Evolutionary conservation across 2,797 vertebrate species (phyloP).

Genomic region (Yasuhikotakia modesta): DNA sequence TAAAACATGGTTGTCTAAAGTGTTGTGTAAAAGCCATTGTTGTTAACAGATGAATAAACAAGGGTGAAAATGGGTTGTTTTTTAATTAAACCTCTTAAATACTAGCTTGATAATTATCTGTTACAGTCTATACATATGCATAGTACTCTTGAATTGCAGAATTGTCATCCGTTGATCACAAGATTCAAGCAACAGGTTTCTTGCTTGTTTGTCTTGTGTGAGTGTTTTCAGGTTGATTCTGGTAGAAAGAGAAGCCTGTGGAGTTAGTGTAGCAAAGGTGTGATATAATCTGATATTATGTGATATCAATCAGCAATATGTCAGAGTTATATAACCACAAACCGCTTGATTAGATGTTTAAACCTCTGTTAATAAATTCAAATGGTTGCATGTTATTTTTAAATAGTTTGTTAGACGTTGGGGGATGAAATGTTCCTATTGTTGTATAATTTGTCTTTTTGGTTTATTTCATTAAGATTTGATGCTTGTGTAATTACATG

Average conservation of each 20-base stretch:
- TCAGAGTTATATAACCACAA: constrained; percentile 1
- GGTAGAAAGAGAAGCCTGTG: neutral
- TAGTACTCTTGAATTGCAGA: too few species aligned
- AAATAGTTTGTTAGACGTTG: neutral
- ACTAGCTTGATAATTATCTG: too few species aligned
- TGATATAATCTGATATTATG: constrained; percentile 6
- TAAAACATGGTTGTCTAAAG: too few species aligned
- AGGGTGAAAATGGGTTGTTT: too few species aligned
- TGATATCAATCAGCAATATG: neutral
- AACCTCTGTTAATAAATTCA: neutral
- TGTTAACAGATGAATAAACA: too few species aligned
- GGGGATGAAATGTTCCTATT: too few species aligned
- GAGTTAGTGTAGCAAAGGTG: constrained; percentile 6
- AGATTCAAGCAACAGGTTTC: too few species aligned
- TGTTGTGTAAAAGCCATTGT: too few species aligned
- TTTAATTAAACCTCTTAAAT: too few species aligned
- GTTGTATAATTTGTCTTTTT: neutral
- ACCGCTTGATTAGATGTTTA: neutral
- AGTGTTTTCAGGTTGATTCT: constrained; percentile 1
- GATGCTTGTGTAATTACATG: constrained; percentile 23
- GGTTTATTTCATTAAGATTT: too few species aligned
- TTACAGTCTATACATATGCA: too few species aligned
- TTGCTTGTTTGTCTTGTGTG: neutral
- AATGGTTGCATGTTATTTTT: neutral
- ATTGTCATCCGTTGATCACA: too few species aligned